phyloP scores from a whole-genome alignment of 2,797 vertebrate species.

The Anguilla marmorata region DNA sequence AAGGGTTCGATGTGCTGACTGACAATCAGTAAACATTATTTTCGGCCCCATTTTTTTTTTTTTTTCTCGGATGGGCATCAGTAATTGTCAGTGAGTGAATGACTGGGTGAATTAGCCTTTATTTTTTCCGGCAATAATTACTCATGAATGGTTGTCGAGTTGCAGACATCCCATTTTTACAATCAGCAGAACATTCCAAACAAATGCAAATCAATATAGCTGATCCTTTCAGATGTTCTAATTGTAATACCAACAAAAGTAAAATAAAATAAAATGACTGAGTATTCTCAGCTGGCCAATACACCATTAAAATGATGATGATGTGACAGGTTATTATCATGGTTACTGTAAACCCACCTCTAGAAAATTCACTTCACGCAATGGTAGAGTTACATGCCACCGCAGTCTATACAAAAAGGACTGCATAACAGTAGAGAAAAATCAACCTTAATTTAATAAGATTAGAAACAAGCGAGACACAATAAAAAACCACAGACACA shows the following conservation, averaged over 20 bases:
- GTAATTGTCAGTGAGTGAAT: slow-evolving; percentile 18
- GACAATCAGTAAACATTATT: slow-evolving; percentile 24
- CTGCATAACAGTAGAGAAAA: background rate
- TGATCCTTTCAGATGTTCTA: slow-evolving; percentile 12
- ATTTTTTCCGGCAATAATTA: slow-evolving; percentile 16
- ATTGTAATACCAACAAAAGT: slow-evolving; percentile 12
- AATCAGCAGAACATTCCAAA: slow-evolving; percentile 1
- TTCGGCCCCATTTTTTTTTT: background rate
- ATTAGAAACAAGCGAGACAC: background rate
- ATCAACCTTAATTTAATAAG: background rate
- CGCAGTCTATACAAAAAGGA: background rate
- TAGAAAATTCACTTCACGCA: background rate
- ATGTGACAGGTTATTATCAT: slow-evolving; percentile 32
- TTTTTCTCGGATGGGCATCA: background rate
- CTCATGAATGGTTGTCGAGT: background rate
- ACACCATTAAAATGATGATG: slow-evolving; percentile 32
- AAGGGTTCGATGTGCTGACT: slow-evolving; percentile 11
- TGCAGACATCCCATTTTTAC: background rate
- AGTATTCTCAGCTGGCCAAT: slow-evolving; percentile 25
- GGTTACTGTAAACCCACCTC: slow-evolving; percentile 9
- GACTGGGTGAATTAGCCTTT: background rate
- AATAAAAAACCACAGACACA: background rate
- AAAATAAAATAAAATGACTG: background rate
- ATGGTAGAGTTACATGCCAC: background rate
- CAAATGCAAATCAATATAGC: background rate